These are phyloP conservation scores for Ptychoptera albimana DNA, from an alignment of 2,888 invertebrate genomes.

Conservation along the genomic window DNA sequence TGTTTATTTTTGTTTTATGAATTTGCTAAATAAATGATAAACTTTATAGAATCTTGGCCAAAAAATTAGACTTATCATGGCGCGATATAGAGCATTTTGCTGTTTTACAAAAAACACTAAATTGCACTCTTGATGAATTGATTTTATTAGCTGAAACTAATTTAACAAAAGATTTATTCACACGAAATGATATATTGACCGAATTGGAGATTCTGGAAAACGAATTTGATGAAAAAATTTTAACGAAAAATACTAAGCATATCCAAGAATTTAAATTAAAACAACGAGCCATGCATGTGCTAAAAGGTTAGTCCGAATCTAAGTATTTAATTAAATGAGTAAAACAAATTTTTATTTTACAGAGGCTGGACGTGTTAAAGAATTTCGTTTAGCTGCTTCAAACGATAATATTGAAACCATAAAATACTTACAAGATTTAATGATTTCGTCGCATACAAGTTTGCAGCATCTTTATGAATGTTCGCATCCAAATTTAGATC, in stretches of 20 bases:
- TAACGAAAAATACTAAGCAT: constrained; percentile 46
- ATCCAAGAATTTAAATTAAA: constrained; percentile 56
- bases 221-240: constrained; percentile 46
- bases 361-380: constrained; percentile 74
- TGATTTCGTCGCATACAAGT: constrained; percentile 81
- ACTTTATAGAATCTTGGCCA: constrained; percentile 41
- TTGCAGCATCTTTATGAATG: constrained; percentile 79
- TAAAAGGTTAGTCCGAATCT: constrained; percentile 40
- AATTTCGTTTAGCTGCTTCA: constrained; percentile 52
- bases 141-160: constrained; percentile 43
- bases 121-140: constrained; percentile 50
- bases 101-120: constrained; percentile 54
- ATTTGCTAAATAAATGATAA: constrained; percentile 18
- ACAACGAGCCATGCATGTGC: constrained; percentile 81
- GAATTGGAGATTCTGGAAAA: constrained; percentile 39
- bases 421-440: constrained; percentile 54
- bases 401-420: constrained; percentile 30
- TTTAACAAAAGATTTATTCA: constrained; percentile 50
- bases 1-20: constrained; percentile 19
- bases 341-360: too few relatives aligned
- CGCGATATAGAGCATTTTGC: constrained; percentile 46
- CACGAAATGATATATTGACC: constrained; percentile 46
- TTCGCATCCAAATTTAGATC: constrained; percentile 76
- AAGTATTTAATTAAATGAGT: neutral
- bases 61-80: constrained; percentile 43